Evolutionary conservation across 2,113 vertebrate species (phyloP), one percentile per base, ranked within the genome.

Genomic region (Phalacrocorax brasilianus): DNA sequence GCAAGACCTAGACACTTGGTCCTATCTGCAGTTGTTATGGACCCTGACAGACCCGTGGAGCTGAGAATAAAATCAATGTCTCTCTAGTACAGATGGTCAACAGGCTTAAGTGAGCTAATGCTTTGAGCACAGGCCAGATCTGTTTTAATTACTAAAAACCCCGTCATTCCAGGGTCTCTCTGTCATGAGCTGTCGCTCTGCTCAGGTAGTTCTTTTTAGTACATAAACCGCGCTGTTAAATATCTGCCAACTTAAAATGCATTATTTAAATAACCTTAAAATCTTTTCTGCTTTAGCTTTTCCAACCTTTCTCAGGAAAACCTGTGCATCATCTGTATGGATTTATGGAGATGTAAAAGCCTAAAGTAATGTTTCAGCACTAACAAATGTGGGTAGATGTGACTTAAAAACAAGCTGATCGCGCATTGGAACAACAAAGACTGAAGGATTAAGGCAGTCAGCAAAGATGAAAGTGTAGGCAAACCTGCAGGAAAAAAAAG

Each of bases 371-470:
- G 91, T 97, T 98, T 98, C 95, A 96, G 87, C 92, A 95, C 95
- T 96, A 97, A 95, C 86, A 97, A 98, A 97, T 95, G 78, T 95
- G 75, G 90, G 87, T 96, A 96, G 93, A 96, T 85, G 72, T 50
- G 89, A 97, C 93, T 97, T 98, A 96, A 98, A 97, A 97, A 97
- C 96, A 98, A 97, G 94, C 93, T 96, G 97, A 98, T 98, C 85
- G 15, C 59, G 74, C 94, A 95, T 58, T 93, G 94, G 88, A 97
- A 97, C 91, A 97, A 97, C 96, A 97, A 98, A 97, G 95, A 95
- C 91, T 73, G 38, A 72, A 96, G 85, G 96, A 98, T 98, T 98
- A 98, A 97, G 97, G 92, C 94, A 97, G 96, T 96, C 96, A 97
- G 73, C 11, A 20, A 96, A 98, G 97, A 98, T 96, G 91, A 98